A percentile compares a stretch with the other conserved stretches of the same genome.
phyloP scores from a whole-genome alignment of 2,888 invertebrate species.

The Nemotelus pantherinus region DNA sequence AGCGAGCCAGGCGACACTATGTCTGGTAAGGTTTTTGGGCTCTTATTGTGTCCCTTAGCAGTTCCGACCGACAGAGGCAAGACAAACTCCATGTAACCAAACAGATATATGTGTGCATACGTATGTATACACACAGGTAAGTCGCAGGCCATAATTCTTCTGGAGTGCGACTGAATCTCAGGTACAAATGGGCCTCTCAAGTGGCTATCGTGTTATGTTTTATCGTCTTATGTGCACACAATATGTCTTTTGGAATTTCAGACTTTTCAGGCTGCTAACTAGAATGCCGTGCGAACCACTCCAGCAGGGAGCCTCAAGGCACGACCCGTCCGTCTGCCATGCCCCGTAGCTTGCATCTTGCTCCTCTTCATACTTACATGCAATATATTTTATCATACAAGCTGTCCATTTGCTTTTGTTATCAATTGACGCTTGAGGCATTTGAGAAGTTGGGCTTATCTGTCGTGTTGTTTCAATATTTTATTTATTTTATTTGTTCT shows the following conservation, averaged over 20 bases:
- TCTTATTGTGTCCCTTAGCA: slow-evolving; percentile 45
- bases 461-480: slow-evolving; percentile 18
- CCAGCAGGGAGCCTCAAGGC: neutral
- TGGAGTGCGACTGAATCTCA: neutral
- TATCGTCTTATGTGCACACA: slow-evolving; percentile 27
- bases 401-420: slow-evolving; percentile 33
- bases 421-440: slow-evolving; percentile 32
- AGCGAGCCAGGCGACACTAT: slow-evolving; percentile 45
- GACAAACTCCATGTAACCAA: too few relatives aligned
- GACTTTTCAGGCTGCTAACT: slow-evolving; percentile 19
- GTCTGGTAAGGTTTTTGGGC: slow-evolving; percentile 49
- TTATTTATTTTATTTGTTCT: slow-evolving; percentile 22
- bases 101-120: neutral
- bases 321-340: neutral
- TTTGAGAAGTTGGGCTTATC: slow-evolving; percentile 35
- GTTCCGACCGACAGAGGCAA: neutral
- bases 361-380: neutral
- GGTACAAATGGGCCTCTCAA: slow-evolving; percentile 42
- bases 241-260: slow-evolving; percentile 26
- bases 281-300: neutral
- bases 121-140: slow-evolving; percentile 20
- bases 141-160: slow-evolving; percentile 22
- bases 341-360: slow-evolving; percentile 5
- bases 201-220: slow-evolving; percentile 37
- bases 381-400: slow-evolving; percentile 16